Evolutionary conservation across 2,113 vertebrate species (phyloP).

Genomic region (Prolemur simus): DNA sequence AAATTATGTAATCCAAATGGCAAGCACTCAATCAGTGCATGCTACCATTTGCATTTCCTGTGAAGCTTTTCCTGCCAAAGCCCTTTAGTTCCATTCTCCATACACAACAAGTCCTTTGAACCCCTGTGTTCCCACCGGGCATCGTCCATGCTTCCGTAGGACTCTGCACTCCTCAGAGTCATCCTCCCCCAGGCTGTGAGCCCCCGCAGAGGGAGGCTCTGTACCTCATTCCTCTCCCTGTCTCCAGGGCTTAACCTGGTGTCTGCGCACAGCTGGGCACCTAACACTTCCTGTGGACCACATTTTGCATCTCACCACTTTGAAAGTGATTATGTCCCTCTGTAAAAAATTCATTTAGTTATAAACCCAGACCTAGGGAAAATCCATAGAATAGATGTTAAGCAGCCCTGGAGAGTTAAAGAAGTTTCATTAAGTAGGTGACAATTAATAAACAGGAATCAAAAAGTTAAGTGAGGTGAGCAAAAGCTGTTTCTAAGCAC

Average conservation of each 20-base stretch:
- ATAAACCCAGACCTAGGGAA: not conserved
- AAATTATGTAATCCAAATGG: not conserved
- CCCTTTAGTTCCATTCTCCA: not conserved
- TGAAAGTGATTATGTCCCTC: not conserved
- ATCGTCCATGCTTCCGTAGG: not conserved
- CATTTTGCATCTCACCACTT: not conserved
- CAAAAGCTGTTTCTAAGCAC: not conserved
- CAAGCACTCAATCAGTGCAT: not conserved
- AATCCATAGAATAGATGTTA: not conserved
- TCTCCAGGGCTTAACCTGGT: not conserved
- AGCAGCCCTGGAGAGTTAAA: not conserved
- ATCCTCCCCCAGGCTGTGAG: not conserved
- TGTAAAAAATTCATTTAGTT: not conserved
- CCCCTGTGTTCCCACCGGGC: not conserved
- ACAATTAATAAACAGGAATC: not conserved
- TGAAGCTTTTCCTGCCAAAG: not conserved
- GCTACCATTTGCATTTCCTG: too few relatives aligned
- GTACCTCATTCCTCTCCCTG: not conserved
- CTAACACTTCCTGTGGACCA: not conserved
- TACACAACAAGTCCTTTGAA: rapidly evolving
- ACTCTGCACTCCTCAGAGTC: too few relatives aligned
- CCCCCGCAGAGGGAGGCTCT: not conserved
- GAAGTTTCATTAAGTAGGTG: not conserved
- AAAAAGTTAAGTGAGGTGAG: not conserved
- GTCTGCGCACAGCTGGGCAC: not conserved